These are phyloP conservation scores for Coboldia fuscipes DNA, from an alignment of 1,140 invertebrate species.

Conservation along the genomic window DNA sequence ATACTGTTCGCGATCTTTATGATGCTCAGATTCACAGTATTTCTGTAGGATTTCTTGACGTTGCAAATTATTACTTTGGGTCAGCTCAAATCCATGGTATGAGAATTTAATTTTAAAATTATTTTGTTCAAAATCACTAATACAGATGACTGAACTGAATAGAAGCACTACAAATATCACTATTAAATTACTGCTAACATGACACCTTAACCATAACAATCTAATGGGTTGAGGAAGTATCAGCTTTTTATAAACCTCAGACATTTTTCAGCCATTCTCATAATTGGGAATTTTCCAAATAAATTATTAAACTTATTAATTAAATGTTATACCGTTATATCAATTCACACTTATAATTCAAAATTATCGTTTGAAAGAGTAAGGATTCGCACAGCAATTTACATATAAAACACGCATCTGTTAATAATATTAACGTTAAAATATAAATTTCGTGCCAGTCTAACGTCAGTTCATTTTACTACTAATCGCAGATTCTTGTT, in stretches of 20 bases:
- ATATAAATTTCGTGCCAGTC: too few relatives aligned
- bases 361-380: too few relatives aligned
- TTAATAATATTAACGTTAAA: too few relatives aligned
- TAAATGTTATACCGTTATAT: too few relatives aligned
- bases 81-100: conserved; percentile 29
- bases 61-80: conserved; percentile 32
- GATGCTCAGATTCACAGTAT: conserved; percentile 37
- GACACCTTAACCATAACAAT: neutral
- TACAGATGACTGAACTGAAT: neutral
- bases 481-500: too few relatives aligned
- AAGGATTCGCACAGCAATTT: too few relatives aligned
- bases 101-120: conserved; percentile 19
- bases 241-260: neutral
- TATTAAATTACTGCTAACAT: neutral
- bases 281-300: neutral
- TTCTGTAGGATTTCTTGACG: conserved; percentile 44
- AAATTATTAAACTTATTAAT: too few relatives aligned
- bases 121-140: conserved; percentile 11
- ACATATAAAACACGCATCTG: too few relatives aligned
- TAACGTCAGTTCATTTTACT: too few relatives aligned
- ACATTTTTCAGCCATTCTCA: neutral
- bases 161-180: neutral
- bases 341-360: too few relatives aligned
- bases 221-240: neutral
- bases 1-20: conserved; percentile 18